A percentile compares a stretch with the other conserved stretches of the same genome.
These are phyloP conservation scores for Alces alces DNA, from an alignment of 2,113 vertebrate genomes.

Conservation along the genomic window DNA sequence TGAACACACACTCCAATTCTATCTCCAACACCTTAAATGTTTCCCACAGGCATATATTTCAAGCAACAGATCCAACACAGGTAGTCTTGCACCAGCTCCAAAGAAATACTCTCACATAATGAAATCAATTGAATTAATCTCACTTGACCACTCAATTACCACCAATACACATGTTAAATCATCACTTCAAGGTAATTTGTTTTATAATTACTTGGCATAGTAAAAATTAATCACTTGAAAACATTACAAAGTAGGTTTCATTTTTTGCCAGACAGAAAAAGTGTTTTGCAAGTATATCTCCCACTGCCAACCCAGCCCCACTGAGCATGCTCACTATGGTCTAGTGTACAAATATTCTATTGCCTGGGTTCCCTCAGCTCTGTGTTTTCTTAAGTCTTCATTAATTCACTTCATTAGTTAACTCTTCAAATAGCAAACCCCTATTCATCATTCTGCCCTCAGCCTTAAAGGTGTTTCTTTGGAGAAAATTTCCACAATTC, in stretches of 20 bases:
- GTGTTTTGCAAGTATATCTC: not conserved
- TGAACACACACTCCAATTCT: not conserved
- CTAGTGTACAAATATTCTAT: not conserved
- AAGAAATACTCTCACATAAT: not conserved
- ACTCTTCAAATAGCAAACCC: not conserved
- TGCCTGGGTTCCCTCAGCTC: not conserved
- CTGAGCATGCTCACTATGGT: not conserved
- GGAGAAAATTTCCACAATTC: not conserved
- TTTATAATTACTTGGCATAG: not conserved
- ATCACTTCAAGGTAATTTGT: not conserved
- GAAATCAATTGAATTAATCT: not conserved
- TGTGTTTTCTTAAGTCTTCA: not conserved
- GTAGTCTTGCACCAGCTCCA: not conserved
- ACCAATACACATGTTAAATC: not conserved
- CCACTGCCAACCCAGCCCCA: not conserved
- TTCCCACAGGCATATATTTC: not conserved
- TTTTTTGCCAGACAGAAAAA: not conserved
- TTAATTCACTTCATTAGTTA: not conserved
- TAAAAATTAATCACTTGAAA: constrained; percentile 29
- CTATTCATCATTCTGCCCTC: not conserved
- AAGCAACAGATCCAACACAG: not conserved
- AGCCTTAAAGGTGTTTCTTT: not conserved
- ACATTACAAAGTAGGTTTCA: not conserved
- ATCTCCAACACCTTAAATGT: not conserved
- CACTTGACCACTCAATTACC: not conserved